These are phyloP conservation scores for Pseudococcus jackbeardsleyi DNA, from an alignment of 2,888 invertebrate genomes.

Conservation along the genomic window DNA sequence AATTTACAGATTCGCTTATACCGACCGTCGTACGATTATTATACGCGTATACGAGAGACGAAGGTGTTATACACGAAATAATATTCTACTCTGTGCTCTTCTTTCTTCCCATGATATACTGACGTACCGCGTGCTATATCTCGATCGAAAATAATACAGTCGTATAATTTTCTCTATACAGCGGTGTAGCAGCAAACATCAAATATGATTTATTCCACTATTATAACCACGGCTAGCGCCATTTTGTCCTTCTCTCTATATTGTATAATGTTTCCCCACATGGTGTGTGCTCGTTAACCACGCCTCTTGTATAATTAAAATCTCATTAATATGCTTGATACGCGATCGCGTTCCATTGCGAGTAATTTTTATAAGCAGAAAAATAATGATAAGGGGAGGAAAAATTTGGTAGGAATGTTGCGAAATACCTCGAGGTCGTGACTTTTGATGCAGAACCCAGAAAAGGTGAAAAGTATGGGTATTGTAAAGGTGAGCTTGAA, in stretches of 20 bases:
- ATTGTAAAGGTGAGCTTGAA: neutral
- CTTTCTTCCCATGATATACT: neutral
- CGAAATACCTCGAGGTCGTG: neutral
- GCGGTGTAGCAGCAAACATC: neutral
- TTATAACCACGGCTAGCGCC: neutral
- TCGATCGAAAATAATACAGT: neutral
- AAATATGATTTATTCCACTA: neutral
- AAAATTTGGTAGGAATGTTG: neutral
- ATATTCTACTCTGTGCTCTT: too few species aligned
- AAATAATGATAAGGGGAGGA: neutral
- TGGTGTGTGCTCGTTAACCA: neutral
- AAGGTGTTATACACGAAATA: too few species aligned
- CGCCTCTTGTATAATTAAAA: slow-evolving; percentile 21
- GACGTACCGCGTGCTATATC: too few species aligned
- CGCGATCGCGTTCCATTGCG: neutral
- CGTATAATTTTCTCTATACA: neutral
- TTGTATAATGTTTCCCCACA: neutral
- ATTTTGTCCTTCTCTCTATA: neutral
- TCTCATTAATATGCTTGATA: slow-evolving; percentile 10
- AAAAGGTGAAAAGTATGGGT: neutral
- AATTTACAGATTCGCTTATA: neutral
- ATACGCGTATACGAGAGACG: too few species aligned
- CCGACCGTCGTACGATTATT: neutral
- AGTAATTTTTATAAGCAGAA: neutral
- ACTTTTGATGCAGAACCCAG: neutral